Percentiles rank a stretch among this genome's conserved stretches.
phyloP scores from a whole-genome alignment of 64 coral and sea anemone species.

The Trachythela sp. region DNA sequence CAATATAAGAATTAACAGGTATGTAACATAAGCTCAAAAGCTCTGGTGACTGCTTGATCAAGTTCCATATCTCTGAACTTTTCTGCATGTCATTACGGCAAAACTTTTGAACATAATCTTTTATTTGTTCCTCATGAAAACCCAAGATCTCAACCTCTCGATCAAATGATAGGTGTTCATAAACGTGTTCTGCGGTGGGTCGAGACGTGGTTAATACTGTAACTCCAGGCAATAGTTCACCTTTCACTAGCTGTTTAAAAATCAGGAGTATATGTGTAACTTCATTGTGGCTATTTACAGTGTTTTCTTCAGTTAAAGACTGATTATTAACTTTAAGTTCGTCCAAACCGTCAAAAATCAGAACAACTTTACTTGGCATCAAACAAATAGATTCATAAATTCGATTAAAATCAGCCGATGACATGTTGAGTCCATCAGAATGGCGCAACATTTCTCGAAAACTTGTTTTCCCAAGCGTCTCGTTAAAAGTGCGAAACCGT shows the following conservation, averaged over 20 bases:
- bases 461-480: background rate
- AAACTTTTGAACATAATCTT: conserved; percentile 18
- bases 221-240: conserved; percentile 2
- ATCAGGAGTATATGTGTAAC: background rate
- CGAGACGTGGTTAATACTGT: conserved; percentile 12
- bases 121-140: background rate
- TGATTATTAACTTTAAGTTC: background rate
- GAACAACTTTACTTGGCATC: background rate
- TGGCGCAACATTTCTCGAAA: background rate
- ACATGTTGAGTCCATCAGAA: background rate
- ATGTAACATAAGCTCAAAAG: background rate
- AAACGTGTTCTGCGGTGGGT: background rate
- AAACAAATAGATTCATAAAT: background rate
- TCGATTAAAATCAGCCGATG: background rate
- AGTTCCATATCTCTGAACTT: background rate
- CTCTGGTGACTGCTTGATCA: background rate
- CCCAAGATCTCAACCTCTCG: conserved; percentile 27
- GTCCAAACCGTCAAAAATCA: conserved; percentile 11
- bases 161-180: background rate
- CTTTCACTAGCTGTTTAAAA: background rate
- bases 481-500: background rate
- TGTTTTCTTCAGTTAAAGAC: background rate
- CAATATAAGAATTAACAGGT: background rate
- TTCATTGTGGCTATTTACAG: background rate
- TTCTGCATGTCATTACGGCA: background rate